These are phyloP conservation scores for Paedocypris sp. DNA, from an alignment of 2,113 vertebrate genomes.

Conservation along the genomic window DNA sequence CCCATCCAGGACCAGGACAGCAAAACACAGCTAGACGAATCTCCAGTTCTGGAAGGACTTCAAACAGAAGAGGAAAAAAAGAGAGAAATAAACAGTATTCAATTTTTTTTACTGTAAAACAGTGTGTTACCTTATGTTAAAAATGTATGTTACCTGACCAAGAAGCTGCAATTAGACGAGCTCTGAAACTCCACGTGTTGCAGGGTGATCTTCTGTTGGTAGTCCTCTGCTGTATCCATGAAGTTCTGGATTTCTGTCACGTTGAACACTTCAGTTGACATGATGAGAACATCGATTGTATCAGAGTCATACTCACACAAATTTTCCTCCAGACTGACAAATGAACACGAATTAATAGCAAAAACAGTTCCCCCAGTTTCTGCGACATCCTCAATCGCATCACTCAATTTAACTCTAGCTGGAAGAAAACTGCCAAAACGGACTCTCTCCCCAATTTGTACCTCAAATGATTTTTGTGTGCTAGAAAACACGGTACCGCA, in stretches of 20 bases:
- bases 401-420: rapidly evolving
- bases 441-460: background rate
- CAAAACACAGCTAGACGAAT: too few species aligned
- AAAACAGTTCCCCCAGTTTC: background rate
- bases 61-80: too few species aligned
- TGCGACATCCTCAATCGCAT: rapidly evolving
- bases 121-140: background rate
- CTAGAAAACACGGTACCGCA: slow-evolving; percentile 29
- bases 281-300: slow-evolving; percentile 30
- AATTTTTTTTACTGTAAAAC: too few species aligned
- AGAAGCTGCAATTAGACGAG: slow-evolving; percentile 36
- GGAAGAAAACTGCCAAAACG: slow-evolving; percentile 42
- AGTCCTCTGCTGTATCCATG: rapidly evolving
- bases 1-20: too few species aligned
- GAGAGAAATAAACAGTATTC: too few species aligned
- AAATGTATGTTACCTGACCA: slow-evolving; percentile 41
- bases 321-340: slow-evolving; percentile 20
- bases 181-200: background rate
- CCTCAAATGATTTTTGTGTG: rapidly evolving
- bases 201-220: slow-evolving; percentile 32
- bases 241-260: background rate
- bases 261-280: slow-evolving; percentile 52
- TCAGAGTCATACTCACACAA: background rate
- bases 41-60: too few species aligned
- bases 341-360: slow-evolving; percentile 48